Evolutionary conservation across 2,113 vertebrate genomes (phyloP).

Genomic region (Carassius carassius): DNA sequence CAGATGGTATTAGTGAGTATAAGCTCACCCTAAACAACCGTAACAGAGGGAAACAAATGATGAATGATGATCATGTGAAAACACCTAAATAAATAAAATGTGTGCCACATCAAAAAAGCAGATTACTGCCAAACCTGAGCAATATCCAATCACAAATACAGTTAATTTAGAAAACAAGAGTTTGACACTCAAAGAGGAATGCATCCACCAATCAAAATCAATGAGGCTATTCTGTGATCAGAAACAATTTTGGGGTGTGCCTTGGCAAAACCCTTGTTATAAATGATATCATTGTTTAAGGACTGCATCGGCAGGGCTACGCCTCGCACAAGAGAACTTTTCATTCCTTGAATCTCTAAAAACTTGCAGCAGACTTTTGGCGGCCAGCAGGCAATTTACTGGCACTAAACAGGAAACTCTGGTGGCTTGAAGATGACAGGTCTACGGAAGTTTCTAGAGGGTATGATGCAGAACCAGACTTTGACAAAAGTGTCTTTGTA

Average conservation of each 20-base stretch:
- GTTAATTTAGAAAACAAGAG: conserved; percentile 8
- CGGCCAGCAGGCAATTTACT: neutral
- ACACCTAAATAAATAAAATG: conserved; percentile 1
- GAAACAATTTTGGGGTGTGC: conserved; percentile 33
- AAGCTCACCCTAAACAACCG: conserved; percentile 23
- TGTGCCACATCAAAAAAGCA: conserved; percentile 26
- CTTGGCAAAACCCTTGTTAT: conserved; percentile 43
- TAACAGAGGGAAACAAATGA: conserved; percentile 33
- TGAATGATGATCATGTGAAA: conserved; percentile 40
- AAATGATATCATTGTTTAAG: conserved; percentile 49
- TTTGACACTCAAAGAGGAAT: neutral
- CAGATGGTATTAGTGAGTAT: conserved; percentile 1
- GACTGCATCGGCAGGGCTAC: conserved; percentile 31
- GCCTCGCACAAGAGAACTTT: conserved; percentile 37
- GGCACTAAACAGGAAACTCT: conserved; percentile 53
- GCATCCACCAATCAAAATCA: conserved; percentile 13
- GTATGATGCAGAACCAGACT: neutral
- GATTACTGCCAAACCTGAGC: neutral
- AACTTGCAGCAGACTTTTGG: neutral
- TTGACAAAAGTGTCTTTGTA: conserved; percentile 31
- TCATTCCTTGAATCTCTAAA: conserved; percentile 19
- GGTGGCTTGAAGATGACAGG: conserved; percentile 45
- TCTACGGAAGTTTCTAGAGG: conserved; percentile 26
- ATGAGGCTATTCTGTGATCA: neutral
- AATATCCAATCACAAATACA: conserved; percentile 28